Evolutionary conservation across 2,888 invertebrate species (phyloP).

Genomic region (Perizoma flavofasciatum): DNA sequence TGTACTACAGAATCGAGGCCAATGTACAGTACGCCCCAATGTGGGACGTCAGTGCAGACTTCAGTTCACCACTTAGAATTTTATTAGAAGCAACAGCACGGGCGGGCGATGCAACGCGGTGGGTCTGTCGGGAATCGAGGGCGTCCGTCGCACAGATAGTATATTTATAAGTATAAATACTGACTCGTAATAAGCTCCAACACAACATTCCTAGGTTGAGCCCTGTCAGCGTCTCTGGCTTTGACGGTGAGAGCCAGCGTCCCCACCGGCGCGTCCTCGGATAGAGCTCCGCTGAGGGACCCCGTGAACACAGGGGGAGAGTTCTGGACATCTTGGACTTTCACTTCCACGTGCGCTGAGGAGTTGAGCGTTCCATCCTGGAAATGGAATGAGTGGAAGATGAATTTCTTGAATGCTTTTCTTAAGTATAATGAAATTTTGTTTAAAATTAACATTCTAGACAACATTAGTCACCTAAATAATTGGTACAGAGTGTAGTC

Average conservation of each 20-base stretch:
- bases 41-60: too few relatives aligned
- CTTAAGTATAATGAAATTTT: too few relatives aligned
- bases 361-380: constrained; percentile 92
- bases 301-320: constrained; percentile 93
- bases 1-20: too few relatives aligned
- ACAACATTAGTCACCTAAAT: too few relatives aligned
- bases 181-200: constrained; percentile 92
- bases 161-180: constrained; percentile 48
- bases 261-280: constrained; percentile 93
- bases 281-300: constrained; percentile 89
- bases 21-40: too few relatives aligned
- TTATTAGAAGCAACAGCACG: not conserved
- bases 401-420: too few relatives aligned
- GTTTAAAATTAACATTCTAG: too few relatives aligned
- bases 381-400: not conserved
- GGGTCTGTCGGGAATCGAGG: too few relatives aligned
- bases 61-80: too few relatives aligned
- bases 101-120: too few relatives aligned
- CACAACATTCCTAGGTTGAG: constrained; percentile 90
- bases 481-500: too few relatives aligned
- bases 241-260: constrained; percentile 90
- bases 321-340: constrained; percentile 93
- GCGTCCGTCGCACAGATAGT: too few relatives aligned
- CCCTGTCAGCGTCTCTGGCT: constrained; percentile 93
- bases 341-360: constrained; percentile 89